Evolutionary conservation across 2,888 invertebrate species (phyloP), one percentile per base, ranked within the genome.

Genomic region (Microdon myrmicae): DNA sequence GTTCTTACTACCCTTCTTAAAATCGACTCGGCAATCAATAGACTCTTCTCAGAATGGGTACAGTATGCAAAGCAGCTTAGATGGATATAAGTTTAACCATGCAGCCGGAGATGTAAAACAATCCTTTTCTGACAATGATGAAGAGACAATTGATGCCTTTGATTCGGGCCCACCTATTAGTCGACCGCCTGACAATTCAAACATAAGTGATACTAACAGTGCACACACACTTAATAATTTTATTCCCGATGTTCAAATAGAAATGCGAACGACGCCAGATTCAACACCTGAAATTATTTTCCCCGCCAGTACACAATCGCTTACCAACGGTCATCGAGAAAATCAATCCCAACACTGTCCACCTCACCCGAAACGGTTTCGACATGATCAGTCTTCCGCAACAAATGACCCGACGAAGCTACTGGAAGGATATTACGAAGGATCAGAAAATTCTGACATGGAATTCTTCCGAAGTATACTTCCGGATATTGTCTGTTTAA

Each of bases 381-480:
- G 77, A 39, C 74, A 75, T 12, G 77, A 77, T 48, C 76, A 75
- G 48, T 53, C 64, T 12, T 48, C 51, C 34, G 75, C 73, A 44
- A 60, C 72, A 6, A 71, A 70, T 31, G 72, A 71, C 12, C 68
- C 71, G n/a, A 67, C 51, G 2, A 10, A 23, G 25, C 23, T 22
- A 6, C n/a, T 16, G 25, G 58, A 60, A 23, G 23, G 35, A 5
- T 53, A 23, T 31, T 71, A 71, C 10, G 68, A 61, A 22, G 68
- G 58, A 7, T 70, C 69, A 3, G 77, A 77, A 47, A 69, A 74
- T 55, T 68, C 76, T 12, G 77, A 78, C 56, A 75, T 77, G 73
- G 80, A 81, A 51, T 84, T 84, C 72, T 83, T 84, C 37, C 80
- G 79, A 68, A 83, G 84, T 72, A 79, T 84, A 38, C 67, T 84